Conservation (phyloP, 2,113 vertebrate genomes). For the Triplophysa rosa region DNA sequence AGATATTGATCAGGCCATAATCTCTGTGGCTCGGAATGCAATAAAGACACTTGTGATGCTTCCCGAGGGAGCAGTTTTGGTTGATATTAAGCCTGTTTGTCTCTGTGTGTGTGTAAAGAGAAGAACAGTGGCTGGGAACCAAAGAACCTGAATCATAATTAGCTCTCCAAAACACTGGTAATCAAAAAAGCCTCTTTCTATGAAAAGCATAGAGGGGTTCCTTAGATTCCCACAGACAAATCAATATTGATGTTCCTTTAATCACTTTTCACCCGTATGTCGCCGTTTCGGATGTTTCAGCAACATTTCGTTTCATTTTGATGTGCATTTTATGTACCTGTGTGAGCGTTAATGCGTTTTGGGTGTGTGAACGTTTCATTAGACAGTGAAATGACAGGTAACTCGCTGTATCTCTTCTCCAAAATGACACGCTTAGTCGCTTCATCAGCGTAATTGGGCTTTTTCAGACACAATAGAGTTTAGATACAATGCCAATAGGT, state of each 20-base stretch:
- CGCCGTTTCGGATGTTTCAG: neutral
- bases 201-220: neutral
- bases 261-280: neutral
- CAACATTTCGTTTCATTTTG: neutral
- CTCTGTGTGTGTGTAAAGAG: neutral
- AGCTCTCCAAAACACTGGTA: neutral
- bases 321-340: neutral
- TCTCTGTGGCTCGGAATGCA: constrained; percentile 11
- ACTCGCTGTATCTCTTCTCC: neutral
- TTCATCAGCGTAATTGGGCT: constrained; percentile 29
- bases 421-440: constrained; percentile 15
- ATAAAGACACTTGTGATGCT: neutral
- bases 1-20: constrained; percentile 20
- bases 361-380: constrained; percentile 1
- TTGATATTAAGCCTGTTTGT: neutral
- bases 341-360: neutral
- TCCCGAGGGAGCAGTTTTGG: neutral
- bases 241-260: neutral
- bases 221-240: neutral
- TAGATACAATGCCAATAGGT: constrained; percentile 11
- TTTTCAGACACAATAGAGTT: constrained; percentile 32
- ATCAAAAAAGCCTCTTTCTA: neutral
- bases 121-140: neutral
- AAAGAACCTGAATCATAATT: neutral
- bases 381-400: constrained; percentile 7